Evolutionary conservation across 2,113 vertebrate species (phyloP).

Genomic region (Myotis davidii): DNA sequence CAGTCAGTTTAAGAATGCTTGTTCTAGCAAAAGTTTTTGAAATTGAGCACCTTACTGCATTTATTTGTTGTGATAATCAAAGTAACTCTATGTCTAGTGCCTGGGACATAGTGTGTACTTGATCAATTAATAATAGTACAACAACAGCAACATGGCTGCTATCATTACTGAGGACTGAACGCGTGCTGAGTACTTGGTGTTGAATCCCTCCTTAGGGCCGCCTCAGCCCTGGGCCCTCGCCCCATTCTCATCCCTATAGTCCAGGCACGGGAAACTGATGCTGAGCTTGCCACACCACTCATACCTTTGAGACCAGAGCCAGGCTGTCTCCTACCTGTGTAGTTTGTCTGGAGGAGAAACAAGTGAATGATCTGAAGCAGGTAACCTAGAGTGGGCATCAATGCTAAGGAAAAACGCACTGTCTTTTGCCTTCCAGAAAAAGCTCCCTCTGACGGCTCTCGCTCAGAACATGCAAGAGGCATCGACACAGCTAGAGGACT

Average conservation of each 20-base stretch:
- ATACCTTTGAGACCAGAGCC: background rate
- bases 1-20: background rate
- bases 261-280: background rate
- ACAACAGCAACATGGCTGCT: background rate
- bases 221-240: background rate
- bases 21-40: background rate
- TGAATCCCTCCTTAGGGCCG: background rate
- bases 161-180: background rate
- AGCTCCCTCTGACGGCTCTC: slow-evolving; percentile 94
- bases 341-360: background rate
- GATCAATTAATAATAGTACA: background rate
- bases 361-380: background rate
- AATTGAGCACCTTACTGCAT: background rate
- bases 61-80: background rate
- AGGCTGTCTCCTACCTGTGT: background rate
- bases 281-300: background rate
- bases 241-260: background rate
- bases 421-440: slow-evolving; percentile 89
- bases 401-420: background rate
- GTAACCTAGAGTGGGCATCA: slow-evolving; percentile 1
- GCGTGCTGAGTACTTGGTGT: rapidly evolving
- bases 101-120: background rate
- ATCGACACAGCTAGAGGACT: slow-evolving; percentile 93
- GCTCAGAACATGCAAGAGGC: slow-evolving; percentile 97
- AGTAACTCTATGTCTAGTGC: background rate